Base-by-base conservation (phyloP, 2,888 invertebrate species). In the Caenorhabditis angaria region DNA sequence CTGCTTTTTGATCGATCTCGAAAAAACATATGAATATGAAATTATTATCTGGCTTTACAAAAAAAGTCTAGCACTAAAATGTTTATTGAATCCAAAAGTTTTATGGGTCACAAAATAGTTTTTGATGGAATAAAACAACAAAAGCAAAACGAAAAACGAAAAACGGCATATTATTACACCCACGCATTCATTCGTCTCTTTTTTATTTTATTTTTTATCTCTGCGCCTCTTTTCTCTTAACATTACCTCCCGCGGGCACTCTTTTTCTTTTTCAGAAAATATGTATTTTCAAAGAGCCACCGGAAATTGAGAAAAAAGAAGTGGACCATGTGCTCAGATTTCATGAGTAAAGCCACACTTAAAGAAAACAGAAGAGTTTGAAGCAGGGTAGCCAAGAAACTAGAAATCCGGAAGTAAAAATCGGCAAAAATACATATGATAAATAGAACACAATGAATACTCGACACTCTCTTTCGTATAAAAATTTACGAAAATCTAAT, bases 141-240 rank as follows among this genome's bases (percentile, higher is more conserved):
- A 50, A 54, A 54, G 27, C 10, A 27, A 25, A 25, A 59, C 48
- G 51, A 53, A 53, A 65, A 27, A 61, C 48, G 51, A 53, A 53
- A 65, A 27, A 61, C 41, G 25, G 63, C 53, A 71, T 71, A 71
- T 71, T 71, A 71, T 71, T 71, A 71, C 71, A 71, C 70, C 70
- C 70, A 61, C 57, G 53, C 56, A 62, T 14, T 41, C 41, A 41
- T 12, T 41, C 41, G 14, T 41, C 41, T 41, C 41, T 41, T 18
- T 41, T 41, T n/a, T n/a, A n/a, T n/a, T 41, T 41, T 14, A 41
- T 41, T 41, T 41, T 41, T 41, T 41, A 14, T 41, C 41, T 41
- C 41, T 41, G 41, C 41, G 41, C 14, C 41, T 41, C 41, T 41
- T 41, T 41, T 41, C 18, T n/a, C n/a, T n/a, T n/a, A 18, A 41